Conservation (phyloP, 2,797 vertebrate genomes). For the Aythya fuligula region DNA sequence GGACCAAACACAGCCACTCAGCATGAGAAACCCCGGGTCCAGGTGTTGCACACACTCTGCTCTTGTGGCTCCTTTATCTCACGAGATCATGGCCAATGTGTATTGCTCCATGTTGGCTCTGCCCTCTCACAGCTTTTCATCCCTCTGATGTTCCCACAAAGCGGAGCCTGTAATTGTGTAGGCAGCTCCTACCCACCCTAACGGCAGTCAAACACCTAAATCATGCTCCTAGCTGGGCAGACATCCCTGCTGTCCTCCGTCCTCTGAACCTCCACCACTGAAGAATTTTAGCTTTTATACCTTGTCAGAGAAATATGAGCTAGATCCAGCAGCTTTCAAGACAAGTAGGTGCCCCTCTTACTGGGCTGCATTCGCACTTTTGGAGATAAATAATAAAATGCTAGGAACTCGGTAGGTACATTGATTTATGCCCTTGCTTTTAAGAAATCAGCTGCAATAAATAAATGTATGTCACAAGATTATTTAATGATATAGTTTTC, state of each 20-base stretch:
- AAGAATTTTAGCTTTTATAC: neutral
- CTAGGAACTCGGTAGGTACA: neutral
- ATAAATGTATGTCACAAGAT: neutral
- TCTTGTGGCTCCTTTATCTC: neutral
- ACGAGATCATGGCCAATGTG: fast-evolving
- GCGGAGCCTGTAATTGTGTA: neutral
- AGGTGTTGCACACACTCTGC: neutral
- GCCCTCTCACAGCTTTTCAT: neutral
- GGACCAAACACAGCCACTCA: neutral
- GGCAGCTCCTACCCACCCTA: neutral
- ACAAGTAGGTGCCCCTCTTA: neutral
- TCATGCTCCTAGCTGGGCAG: neutral
- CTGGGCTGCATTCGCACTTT: neutral
- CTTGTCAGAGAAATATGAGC: neutral
- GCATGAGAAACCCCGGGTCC: fast-evolving
- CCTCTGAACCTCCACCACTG: neutral
- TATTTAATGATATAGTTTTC: neutral
- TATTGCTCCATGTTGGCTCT: neutral
- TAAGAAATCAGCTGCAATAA: neutral
- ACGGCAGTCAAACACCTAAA: neutral
- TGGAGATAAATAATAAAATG: neutral
- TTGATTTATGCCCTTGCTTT: neutral
- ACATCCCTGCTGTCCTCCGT: neutral
- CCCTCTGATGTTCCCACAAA: neutral
- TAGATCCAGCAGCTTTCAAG: neutral